Conservation (phyloP, 2,113 vertebrate genomes). For the Chauna torquata region DNA sequence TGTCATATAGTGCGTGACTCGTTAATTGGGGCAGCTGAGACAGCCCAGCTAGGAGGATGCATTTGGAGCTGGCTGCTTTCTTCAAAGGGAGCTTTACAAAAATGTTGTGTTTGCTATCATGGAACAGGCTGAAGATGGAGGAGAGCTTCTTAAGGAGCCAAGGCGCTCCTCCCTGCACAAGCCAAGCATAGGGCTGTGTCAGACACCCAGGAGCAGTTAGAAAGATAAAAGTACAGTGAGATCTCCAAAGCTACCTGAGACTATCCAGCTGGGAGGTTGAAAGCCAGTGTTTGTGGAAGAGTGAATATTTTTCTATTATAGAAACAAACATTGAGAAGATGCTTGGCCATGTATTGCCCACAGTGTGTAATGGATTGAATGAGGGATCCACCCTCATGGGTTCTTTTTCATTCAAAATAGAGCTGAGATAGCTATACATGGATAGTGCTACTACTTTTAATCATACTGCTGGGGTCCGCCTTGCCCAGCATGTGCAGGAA, state of each 20-base stretch:
- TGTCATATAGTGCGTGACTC: neutral
- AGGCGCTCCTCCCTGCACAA: neutral
- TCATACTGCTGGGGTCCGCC: neutral
- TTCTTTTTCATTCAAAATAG: neutral
- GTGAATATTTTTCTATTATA: neutral
- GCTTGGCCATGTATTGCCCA: neutral
- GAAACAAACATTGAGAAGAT: neutral
- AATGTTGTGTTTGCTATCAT: neutral
- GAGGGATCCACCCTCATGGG: neutral
- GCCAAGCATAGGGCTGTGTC: fast-evolving
- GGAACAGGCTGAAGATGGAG: neutral
- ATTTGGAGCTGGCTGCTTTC: neutral
- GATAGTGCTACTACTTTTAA: neutral
- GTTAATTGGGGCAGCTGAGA: neutral
- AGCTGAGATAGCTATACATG: neutral
- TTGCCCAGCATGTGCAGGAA: neutral
- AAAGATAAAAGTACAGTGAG: neutral
- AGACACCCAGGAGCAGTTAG: neutral
- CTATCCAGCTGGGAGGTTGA: neutral
- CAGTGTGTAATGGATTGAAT: neutral
- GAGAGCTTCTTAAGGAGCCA: neutral
- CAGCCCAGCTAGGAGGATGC: neutral
- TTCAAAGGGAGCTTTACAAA: neutral
- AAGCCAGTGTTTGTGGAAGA: neutral
- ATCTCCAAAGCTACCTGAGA: neutral